Percentiles rank a stretch among this genome's conserved stretches.
phyloP scores from a whole-genome alignment of 2,113 vertebrate genomes.

The Leptosomus discolor region DNA sequence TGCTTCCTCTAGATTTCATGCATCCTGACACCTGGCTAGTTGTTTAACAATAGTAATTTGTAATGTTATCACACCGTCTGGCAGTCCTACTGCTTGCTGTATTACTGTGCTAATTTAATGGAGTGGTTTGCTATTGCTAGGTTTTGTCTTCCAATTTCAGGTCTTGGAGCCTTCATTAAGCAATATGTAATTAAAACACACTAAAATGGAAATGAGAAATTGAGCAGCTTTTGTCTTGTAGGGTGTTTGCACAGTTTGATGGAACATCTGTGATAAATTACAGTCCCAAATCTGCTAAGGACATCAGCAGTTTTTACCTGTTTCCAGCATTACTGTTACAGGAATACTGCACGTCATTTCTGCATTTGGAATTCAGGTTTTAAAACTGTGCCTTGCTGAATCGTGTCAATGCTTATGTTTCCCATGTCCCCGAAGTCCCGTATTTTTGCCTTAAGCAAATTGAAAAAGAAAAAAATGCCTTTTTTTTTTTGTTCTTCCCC shows the following conservation, averaged over 20 bases:
- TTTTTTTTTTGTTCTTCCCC: neutral
- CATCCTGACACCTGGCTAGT: conserved; percentile 76
- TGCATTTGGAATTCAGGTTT: conserved; percentile 30
- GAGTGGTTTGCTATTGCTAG: conserved; percentile 52
- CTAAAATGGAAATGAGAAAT: conserved; percentile 59
- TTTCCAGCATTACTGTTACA: conserved; percentile 69
- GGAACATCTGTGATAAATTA: conserved; percentile 81
- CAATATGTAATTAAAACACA: conserved; percentile 42
- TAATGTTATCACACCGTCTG: conserved; percentile 73
- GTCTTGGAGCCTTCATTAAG: conserved; percentile 37
- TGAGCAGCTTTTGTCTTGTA: conserved; percentile 59
- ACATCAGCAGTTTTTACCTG: conserved; percentile 76
- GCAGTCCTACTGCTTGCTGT: conserved; percentile 65
- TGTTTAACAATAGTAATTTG: conserved; percentile 72
- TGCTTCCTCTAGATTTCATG: conserved; percentile 60
- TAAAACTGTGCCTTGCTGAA: conserved; percentile 31
- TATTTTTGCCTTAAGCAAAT: conserved; percentile 37
- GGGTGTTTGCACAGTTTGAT: conserved; percentile 66
- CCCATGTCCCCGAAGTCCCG: conserved; percentile 2
- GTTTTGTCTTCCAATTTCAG: conserved; percentile 22
- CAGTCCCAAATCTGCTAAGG: conserved; percentile 72
- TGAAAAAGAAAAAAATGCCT: neutral
- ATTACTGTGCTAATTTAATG: conserved; percentile 80
- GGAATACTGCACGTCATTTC: conserved; percentile 43
- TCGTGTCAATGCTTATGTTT: conserved; percentile 54